Percentiles rank a stretch among this genome's conserved stretches.
Conservation (phyloP, 2,797 vertebrate genomes). For the Leucoraja ocellata region DNA sequence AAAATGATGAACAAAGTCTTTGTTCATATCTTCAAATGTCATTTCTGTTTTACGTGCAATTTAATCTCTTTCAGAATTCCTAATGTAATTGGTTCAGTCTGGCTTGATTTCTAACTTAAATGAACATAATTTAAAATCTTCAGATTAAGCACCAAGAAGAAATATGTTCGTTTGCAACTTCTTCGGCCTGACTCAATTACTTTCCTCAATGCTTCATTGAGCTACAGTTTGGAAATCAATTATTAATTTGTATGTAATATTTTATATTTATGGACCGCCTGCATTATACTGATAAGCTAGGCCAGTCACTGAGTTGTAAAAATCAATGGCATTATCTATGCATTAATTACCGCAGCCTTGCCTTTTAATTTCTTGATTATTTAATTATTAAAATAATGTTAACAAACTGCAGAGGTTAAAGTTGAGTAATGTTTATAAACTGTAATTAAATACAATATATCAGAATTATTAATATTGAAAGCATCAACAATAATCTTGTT, state of each 20-base stretch:
- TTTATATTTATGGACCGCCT: constrained; percentile 84
- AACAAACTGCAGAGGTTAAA: constrained; percentile 16
- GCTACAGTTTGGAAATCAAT: constrained; percentile 35
- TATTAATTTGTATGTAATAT: constrained; percentile 64
- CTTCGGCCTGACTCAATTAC: constrained; percentile 33
- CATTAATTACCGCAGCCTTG: constrained; percentile 77
- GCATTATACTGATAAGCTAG: constrained; percentile 86
- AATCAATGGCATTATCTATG: constrained; percentile 69
- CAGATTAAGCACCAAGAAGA: constrained; percentile 33
- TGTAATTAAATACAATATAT: constrained; percentile 27
- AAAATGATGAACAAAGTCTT: neutral
- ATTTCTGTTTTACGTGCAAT: constrained; percentile 15
- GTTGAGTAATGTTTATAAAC: constrained; percentile 19
- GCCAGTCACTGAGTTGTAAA: constrained; percentile 74
- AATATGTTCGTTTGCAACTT: constrained; percentile 33
- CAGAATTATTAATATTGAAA: constrained; percentile 22
- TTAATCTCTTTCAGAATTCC: constrained; percentile 32
- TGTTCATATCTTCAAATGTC: constrained; percentile 28
- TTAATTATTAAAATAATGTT: neutral
- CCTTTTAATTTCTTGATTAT: constrained; percentile 49
- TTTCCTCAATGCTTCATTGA: constrained; percentile 35
- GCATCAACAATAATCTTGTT: neutral
- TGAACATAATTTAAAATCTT: constrained; percentile 28
- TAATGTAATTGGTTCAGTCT: constrained; percentile 33
- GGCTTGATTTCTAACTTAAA: constrained; percentile 34